These are phyloP conservation scores for Coendou prehensilis DNA, from an alignment of 2,797 vertebrate genomes.

Conservation along the genomic window DNA sequence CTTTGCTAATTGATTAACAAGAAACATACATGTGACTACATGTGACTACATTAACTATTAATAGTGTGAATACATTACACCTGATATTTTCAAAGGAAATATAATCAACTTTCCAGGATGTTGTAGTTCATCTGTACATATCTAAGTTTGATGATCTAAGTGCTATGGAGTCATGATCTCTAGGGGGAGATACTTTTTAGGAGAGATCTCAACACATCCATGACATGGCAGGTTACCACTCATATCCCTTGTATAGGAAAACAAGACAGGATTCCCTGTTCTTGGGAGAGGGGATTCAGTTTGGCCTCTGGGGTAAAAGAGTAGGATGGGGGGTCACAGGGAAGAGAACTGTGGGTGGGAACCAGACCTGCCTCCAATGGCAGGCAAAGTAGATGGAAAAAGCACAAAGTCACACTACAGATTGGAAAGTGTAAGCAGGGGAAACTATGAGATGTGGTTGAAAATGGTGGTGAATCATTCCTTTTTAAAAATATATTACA, in stretches of 20 bases:
- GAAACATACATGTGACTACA: neutral
- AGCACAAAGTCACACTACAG: neutral
- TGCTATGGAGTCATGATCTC: neutral
- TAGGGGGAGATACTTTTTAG: neutral
- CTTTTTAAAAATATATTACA: neutral
- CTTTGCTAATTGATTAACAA: neutral
- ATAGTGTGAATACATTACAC: neutral
- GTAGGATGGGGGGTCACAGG: neutral
- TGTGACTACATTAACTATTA: neutral
- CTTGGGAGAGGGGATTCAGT: neutral
- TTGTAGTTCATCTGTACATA: neutral
- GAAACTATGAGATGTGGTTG: neutral
- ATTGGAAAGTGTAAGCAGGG: neutral
- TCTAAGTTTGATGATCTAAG: no score
- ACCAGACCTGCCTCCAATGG: neutral
- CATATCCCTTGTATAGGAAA: neutral
- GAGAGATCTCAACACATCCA: neutral
- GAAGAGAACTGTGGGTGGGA: neutral
- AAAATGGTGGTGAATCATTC: neutral
- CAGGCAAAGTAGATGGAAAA: neutral
- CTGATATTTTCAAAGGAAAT: neutral
- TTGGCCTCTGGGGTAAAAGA: neutral
- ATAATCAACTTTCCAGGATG: neutral
- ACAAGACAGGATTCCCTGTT: neutral
- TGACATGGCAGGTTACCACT: neutral